Conservation (phyloP, 2,888 invertebrate genomes). For the Pocota personata region DNA sequence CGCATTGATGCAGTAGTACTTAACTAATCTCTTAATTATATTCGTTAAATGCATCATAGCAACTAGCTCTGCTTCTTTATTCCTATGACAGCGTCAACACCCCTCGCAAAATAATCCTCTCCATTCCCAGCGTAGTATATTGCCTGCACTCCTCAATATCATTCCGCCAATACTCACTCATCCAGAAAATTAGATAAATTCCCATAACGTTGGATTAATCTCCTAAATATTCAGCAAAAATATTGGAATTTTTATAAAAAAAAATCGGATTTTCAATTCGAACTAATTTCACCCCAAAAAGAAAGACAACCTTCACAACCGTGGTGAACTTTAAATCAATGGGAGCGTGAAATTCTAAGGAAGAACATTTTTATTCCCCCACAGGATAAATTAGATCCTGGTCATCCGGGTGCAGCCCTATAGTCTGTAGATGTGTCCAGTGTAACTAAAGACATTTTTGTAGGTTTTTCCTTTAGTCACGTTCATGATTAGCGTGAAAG, state of each 20-base stretch:
- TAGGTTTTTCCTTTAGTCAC: constrained; percentile 58
- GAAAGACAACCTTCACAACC: background rate
- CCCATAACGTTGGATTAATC: constrained; percentile 44
- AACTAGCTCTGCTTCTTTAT: background rate
- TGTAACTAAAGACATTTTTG: constrained; percentile 53
- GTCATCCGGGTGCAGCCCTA: constrained; percentile 12
- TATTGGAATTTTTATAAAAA: background rate
- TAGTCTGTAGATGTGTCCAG: constrained; percentile 24
- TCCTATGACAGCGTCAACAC: background rate
- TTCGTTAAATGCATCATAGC: constrained; percentile 2
- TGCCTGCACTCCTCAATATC: background rate
- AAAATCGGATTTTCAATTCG: constrained; percentile 26
- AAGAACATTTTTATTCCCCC: background rate
- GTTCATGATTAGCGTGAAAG: constrained; percentile 60
- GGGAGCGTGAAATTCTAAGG: constrained; percentile 44
- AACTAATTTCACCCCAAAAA: background rate
- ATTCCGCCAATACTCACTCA: constrained; percentile 6
- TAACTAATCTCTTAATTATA: constrained; percentile 20
- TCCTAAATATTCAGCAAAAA: constrained; percentile 15
- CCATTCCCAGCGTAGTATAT: background rate
- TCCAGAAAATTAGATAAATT: constrained; percentile 57
- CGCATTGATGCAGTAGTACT: background rate
- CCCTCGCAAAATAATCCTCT: constrained; percentile 16
- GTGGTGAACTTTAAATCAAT: constrained; percentile 49
- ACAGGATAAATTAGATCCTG: background rate